Conservation (phyloP, 35 echinoderm and acorn worm species). For the Acanthaster planci region DNA sequence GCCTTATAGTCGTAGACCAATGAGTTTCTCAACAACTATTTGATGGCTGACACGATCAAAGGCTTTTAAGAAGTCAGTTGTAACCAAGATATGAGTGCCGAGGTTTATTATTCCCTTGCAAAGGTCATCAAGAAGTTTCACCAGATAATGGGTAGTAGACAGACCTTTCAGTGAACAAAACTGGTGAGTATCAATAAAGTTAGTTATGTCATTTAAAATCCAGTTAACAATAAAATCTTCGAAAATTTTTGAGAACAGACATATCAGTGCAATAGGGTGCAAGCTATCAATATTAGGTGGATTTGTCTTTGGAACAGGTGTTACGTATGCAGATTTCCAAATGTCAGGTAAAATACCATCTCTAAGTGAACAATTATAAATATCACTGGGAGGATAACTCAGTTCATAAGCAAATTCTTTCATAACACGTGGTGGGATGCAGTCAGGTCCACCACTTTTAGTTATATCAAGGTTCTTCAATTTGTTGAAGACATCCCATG, state of each 20-base stretch:
- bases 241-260: background rate
- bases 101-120: background rate
- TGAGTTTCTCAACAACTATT: background rate
- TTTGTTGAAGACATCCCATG: background rate
- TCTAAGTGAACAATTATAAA: conserved; percentile 38
- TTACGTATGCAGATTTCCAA: background rate
- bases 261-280: background rate
- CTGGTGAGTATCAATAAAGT: background rate
- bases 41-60: too few relatives aligned
- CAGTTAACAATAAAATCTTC: conserved; percentile 10
- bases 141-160: background rate
- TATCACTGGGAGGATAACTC: conserved; percentile 15
- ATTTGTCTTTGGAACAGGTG: background rate
- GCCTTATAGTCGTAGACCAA: background rate
- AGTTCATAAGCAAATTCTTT: conserved; percentile 51
- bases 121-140: background rate
- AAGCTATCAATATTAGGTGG: background rate
- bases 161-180: too few relatives aligned
- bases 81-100: background rate
- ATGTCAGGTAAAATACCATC: conserved; percentile 19
- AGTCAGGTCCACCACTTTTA: conserved; percentile 32
- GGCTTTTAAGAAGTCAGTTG: too few relatives aligned
- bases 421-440: conserved; percentile 31
- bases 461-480: background rate
- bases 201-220: background rate